Percentiles rank a stretch among this genome's conserved stretches.
Evolutionary conservation across 2,113 vertebrate genomes (phyloP).

Genomic region (Thryonomys swinderianus): DNA sequence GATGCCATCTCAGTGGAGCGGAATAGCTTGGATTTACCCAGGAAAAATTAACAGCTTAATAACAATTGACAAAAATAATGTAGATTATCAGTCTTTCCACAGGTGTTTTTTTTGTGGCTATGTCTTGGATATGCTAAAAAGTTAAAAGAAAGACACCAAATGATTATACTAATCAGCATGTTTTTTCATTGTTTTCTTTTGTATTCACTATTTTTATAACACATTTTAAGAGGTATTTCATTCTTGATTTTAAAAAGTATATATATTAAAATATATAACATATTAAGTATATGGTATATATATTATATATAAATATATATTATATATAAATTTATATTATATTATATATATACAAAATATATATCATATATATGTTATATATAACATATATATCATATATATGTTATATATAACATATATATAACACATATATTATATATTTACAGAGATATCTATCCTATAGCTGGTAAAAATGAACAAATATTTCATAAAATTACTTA

Average conservation of each 20-base stretch:
- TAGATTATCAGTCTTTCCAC: not conserved
- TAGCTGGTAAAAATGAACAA: not conserved
- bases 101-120: not conserved
- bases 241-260: not conserved
- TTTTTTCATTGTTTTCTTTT: constrained; percentile 45
- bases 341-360: not conserved
- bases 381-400: not conserved
- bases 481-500: constrained; percentile 21
- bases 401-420: not conserved
- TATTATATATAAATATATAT: not conserved
- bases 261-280: not conserved
- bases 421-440: not conserved
- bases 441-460: not conserved
- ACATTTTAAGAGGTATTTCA: constrained; percentile 7
- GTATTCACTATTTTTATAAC: not conserved
- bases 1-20: not conserved
- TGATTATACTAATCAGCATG: not conserved
- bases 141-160: not conserved
- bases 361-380: not conserved
- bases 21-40: not conserved
- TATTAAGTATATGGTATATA: too few species aligned
- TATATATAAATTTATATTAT: not conserved
- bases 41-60: not conserved
- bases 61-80: not conserved
- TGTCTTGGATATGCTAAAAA: constrained; percentile 22